phyloP scores from a whole-genome alignment of 2,888 invertebrate species.

The Hofmannophila pseudospretella region DNA sequence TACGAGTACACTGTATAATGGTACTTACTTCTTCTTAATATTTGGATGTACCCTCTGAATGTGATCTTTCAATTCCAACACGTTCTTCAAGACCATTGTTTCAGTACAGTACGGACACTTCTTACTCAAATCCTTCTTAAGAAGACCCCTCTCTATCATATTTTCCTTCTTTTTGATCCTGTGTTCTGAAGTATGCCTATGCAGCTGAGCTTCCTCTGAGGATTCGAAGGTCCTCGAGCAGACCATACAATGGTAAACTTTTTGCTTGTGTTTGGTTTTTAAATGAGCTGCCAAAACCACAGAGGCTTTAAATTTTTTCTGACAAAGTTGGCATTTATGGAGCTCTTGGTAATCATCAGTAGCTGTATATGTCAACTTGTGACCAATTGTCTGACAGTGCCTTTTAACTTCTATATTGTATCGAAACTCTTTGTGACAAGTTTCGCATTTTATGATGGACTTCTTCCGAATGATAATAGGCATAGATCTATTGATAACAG shows the following conservation, averaged over 20 bases:
- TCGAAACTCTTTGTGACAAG: slow-evolving; percentile 83
- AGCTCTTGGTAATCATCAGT: slow-evolving; percentile 82
- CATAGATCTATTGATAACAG: slow-evolving; percentile 87
- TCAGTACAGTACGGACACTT: slow-evolving; percentile 80
- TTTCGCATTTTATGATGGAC: slow-evolving; percentile 79
- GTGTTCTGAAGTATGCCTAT: slow-evolving; percentile 82
- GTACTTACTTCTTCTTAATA: slow-evolving; percentile 78
- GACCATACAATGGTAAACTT: slow-evolving; percentile 81
- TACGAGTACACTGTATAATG: too few relatives aligned
- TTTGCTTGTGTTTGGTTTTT: slow-evolving; percentile 77
- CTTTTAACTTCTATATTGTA: slow-evolving; percentile 85
- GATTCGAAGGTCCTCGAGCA: slow-evolving; percentile 81
- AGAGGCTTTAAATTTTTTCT: slow-evolving; percentile 77
- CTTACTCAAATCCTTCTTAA: slow-evolving; percentile 56
- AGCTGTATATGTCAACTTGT: slow-evolving; percentile 70
- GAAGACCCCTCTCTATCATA: slow-evolving; percentile 48
- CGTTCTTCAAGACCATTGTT: slow-evolving; percentile 60
- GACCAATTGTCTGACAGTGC: slow-evolving; percentile 75
- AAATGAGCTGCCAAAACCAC: slow-evolving; percentile 83
- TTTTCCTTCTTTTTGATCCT: slow-evolving; percentile 75
- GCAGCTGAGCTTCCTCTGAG: slow-evolving; percentile 79
- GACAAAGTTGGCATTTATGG: slow-evolving; percentile 80
- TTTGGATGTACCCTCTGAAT: slow-evolving; percentile 79
- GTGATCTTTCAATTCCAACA: slow-evolving; percentile 80
- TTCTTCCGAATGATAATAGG: slow-evolving; percentile 87